phyloP scores from a whole-genome alignment of 1,140 invertebrate genomes.

The Stenopsyche tienmushanensis region DNA sequence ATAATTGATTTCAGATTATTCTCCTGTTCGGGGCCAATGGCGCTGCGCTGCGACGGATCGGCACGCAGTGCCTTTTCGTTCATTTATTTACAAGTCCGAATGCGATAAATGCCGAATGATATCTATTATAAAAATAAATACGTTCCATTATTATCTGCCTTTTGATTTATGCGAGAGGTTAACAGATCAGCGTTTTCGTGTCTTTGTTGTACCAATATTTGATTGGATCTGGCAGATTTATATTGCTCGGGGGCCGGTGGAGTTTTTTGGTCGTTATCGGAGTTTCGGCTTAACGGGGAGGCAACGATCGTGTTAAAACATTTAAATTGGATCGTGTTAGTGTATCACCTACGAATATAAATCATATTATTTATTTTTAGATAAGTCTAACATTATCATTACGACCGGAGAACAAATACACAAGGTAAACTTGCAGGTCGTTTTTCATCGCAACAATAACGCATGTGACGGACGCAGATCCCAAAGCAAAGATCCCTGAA shows the following conservation, averaged over 20 bases:
- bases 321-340: slow-evolving; percentile 17
- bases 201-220: slow-evolving; percentile 26
- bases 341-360: too few species aligned
- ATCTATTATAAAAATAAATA: slow-evolving; percentile 42
- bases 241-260: slow-evolving; percentile 23
- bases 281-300: not conserved
- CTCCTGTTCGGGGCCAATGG: not conserved
- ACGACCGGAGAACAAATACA: too few species aligned
- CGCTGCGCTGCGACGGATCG: not conserved
- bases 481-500: too few species aligned
- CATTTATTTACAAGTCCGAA: slow-evolving; percentile 15
- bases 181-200: slow-evolving; percentile 33
- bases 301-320: slow-evolving; percentile 25
- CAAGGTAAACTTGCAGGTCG: too few species aligned
- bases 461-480: too few species aligned
- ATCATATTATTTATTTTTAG: not conserved
- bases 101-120: slow-evolving; percentile 17
- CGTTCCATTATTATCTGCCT: slow-evolving; percentile 33
- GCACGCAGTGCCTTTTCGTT: slow-evolving; percentile 6
- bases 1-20: slow-evolving; percentile 42
- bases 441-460: too few species aligned
- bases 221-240: slow-evolving; percentile 35
- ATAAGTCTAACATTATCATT: too few species aligned
- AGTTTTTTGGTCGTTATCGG: not conserved
- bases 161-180: slow-evolving; percentile 39